phyloP scores from a whole-genome alignment of 2,113 vertebrate species.

The Mystacornis crossleyi region DNA sequence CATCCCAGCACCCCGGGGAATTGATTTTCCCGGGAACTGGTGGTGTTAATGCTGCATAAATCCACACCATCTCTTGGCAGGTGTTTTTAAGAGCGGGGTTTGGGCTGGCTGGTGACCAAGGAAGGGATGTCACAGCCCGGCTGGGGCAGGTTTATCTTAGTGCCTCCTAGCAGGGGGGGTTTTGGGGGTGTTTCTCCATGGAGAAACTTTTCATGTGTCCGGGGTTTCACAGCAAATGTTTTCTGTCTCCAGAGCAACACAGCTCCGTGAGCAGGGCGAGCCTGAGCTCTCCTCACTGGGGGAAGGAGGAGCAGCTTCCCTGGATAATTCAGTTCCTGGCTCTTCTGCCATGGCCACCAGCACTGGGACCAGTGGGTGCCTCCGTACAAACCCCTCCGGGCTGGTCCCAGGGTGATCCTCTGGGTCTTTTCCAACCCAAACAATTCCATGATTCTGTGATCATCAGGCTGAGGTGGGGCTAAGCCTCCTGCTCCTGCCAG shows the following conservation, averaged over 20 bases:
- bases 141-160: not conserved
- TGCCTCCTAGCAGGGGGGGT: not conserved
- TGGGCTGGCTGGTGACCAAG: not conserved
- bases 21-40: not conserved
- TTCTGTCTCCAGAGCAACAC: constrained; percentile 12
- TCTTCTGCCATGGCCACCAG: not conserved
- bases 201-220: not conserved
- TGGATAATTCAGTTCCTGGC: not conserved
- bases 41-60: not conserved
- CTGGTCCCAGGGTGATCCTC: not conserved
- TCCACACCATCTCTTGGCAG: not conserved
- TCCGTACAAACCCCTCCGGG: not conserved
- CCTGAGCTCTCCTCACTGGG: accelerated
- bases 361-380: not conserved
- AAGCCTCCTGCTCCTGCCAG: not conserved
- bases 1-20: not conserved
- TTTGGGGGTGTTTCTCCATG: not conserved
- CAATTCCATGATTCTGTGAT: not conserved
- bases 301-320: not conserved
- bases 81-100: not conserved
- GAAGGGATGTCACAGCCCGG: not conserved
- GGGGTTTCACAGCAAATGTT: not conserved
- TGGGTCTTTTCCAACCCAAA: not conserved
- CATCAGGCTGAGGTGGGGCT: not conserved
- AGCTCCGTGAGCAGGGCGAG: not conserved